Percentiles rank a stretch among this genome's conserved stretches.
Evolutionary conservation across 2,797 vertebrate species (phyloP).

Genomic region (Myiotriccus ornatus): DNA sequence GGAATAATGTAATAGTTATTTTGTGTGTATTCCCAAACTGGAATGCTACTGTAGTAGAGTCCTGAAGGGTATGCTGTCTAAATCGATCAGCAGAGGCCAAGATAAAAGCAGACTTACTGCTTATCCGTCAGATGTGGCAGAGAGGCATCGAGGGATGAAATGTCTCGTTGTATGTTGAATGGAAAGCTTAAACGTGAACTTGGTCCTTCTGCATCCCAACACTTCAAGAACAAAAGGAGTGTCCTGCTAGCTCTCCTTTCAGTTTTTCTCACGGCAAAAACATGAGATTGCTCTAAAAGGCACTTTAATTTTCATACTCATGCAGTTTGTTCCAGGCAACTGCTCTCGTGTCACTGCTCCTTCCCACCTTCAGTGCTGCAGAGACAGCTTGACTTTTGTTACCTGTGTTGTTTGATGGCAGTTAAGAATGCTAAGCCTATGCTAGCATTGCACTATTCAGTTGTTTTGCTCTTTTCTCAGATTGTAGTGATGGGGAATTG

Average conservation of each 20-base stretch:
- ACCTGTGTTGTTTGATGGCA: background rate
- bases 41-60: background rate
- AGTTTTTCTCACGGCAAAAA: background rate
- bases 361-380: background rate
- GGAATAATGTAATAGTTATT: background rate
- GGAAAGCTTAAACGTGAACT: background rate
- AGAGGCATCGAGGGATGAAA: background rate
- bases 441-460: accelerated
- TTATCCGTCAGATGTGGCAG: background rate
- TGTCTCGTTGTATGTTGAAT: background rate
- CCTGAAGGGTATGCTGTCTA: background rate
- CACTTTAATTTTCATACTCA: background rate
- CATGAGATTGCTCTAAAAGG: background rate
- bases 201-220: background rate
- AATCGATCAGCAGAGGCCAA: background rate
- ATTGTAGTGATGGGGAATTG: background rate
- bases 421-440: background rate
- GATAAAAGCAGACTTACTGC: background rate
- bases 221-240: background rate
- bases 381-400: background rate
- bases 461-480: conserved; percentile 8
- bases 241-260: background rate
- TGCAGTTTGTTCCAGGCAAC: background rate
- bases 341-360: background rate
- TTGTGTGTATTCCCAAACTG: background rate